Percentiles rank a stretch among this genome's conserved stretches.
phyloP scores from a whole-genome alignment of 2,888 invertebrate species.

The Tanaodytes sp. region DNA sequence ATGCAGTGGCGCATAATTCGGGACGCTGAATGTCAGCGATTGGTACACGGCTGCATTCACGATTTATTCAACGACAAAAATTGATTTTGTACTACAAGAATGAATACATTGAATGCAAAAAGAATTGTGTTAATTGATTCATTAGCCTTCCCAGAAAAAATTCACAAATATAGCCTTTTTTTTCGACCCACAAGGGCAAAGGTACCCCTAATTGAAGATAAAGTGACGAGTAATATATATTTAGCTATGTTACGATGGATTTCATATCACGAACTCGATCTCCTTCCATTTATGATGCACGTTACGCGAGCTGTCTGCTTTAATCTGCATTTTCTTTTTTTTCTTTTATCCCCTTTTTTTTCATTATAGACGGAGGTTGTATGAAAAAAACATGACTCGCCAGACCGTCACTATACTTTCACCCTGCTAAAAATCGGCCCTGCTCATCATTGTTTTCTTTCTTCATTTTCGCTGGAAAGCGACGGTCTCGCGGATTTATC shows the following conservation, averaged over 20 bases:
- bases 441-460: too few species aligned
- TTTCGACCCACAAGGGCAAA: too few species aligned
- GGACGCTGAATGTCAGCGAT: too few species aligned
- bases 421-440: not conserved
- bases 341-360: constrained; percentile 31
- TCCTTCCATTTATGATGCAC: constrained; percentile 8
- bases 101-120: too few species aligned
- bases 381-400: constrained; percentile 51
- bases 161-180: too few species aligned
- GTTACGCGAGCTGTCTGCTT: constrained; percentile 52
- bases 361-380: constrained; percentile 64
- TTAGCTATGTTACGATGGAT: constrained; percentile 22
- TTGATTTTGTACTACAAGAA: too few species aligned
- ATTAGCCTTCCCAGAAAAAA: too few species aligned
- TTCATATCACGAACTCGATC: constrained; percentile 19
- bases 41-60: too few species aligned
- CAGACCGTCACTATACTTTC: constrained; percentile 31
- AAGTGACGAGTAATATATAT: constrained; percentile 15
- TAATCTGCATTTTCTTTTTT: constrained; percentile 56
- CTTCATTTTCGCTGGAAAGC: too few species aligned
- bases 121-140: too few species aligned
- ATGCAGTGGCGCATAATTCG: too few species aligned
- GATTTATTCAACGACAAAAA: too few species aligned
- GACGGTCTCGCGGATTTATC: constrained; percentile 59
- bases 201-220: constrained; percentile 1